Evolutionary conservation across 2,888 invertebrate species (phyloP).

Genomic region (Adelognathus sp.): DNA sequence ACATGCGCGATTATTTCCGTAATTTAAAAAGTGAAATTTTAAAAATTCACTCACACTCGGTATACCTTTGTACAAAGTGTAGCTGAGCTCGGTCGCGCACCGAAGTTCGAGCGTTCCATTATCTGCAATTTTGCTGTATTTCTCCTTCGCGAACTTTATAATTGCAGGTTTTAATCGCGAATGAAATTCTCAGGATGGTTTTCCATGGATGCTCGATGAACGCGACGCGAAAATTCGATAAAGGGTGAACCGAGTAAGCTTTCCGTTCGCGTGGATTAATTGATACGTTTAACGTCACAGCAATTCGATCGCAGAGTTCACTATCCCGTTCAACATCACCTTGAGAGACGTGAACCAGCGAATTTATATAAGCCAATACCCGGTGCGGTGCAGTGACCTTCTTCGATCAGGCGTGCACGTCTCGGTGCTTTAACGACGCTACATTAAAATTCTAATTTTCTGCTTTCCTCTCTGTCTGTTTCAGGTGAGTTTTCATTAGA

Average conservation of each 20-base stretch:
- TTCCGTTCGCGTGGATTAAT: constrained; percentile 24
- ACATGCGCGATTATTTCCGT: neutral
- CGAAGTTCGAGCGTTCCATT: neutral
- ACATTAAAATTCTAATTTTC: constrained; percentile 22
- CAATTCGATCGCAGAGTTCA: constrained; percentile 37
- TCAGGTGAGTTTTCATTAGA: constrained; percentile 50
- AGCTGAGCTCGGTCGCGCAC: neutral
- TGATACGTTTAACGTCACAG: constrained; percentile 33
- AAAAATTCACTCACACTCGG: neutral
- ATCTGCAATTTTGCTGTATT: neutral
- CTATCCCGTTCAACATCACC: constrained; percentile 7
- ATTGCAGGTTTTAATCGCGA: neutral
- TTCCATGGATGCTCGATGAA: neutral
- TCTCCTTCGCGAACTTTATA: neutral
- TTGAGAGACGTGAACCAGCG: neutral
- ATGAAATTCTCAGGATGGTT: neutral
- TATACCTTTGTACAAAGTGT: neutral
- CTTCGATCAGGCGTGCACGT: neutral
- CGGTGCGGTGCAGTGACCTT: neutral
- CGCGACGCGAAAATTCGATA: constrained; percentile 34
- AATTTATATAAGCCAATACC: neutral
- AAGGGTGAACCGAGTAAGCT: constrained; percentile 26
- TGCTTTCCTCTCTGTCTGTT: constrained; percentile 34
- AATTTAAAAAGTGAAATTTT: neutral
- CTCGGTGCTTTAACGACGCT: constrained; percentile 3